phyloP scores from a whole-genome alignment of 2,888 invertebrate species.

The Pyrrhia umbra region DNA sequence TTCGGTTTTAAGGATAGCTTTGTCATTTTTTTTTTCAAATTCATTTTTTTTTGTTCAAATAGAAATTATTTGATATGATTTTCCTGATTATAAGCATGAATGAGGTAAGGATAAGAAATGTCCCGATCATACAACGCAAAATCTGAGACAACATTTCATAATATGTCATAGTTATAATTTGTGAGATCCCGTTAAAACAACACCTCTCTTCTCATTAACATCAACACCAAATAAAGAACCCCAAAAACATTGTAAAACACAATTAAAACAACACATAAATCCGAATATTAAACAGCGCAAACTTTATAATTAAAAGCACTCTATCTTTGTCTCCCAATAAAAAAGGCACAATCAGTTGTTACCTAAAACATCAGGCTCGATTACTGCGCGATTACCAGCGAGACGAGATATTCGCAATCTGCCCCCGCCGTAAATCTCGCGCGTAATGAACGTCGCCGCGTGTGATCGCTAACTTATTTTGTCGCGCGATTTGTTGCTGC shows the following conservation, averaged over 20 bases:
- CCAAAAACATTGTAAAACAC: neutral
- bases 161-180: no score
- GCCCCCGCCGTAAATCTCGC: conserved; percentile 76
- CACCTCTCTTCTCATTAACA: neutral
- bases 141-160: no score
- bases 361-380: conserved; percentile 67
- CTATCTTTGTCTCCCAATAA: conserved; percentile 38
- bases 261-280: conserved; percentile 4
- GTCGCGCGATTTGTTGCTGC: conserved; percentile 81
- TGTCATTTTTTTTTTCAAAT: no score
- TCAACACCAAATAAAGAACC: neutral
- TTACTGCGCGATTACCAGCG: conserved; percentile 53
- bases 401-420: conserved; percentile 71
- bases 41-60: no score
- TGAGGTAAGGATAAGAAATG: no score
- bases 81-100: no score
- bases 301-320: conserved; percentile 7
- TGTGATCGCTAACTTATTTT: conserved; percentile 83
- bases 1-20: no score
- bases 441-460: conserved; percentile 84
- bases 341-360: conserved; percentile 54
- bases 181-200: neutral
- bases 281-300: conserved; percentile 8
- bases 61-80: no score
- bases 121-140: no score